Evolutionary conservation across 2,888 invertebrate species (phyloP), one percentile per base, ranked within the genome.

Genomic region (Aradus depressus): DNA sequence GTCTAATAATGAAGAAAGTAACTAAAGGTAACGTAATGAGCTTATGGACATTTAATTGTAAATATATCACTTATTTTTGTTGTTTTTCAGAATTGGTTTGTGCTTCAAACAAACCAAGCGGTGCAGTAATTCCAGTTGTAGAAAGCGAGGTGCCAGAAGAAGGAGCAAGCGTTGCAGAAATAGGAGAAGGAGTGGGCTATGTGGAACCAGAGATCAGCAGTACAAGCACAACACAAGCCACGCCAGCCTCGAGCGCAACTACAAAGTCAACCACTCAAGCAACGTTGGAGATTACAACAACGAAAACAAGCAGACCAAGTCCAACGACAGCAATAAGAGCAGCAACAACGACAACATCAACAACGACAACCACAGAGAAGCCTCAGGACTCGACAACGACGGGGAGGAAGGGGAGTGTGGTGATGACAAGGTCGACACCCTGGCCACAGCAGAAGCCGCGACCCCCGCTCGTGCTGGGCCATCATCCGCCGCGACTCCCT

Each of bases 111-210:
- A 53, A 57, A 21, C 35, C 58, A 18, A n/a, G n/a, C n/a, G 57
- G 58, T 18, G 49, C 58, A 23, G 60, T 58, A n/a, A 52, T 56
- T 4, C 56, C 54, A 12, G 52, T 59, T 10, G 51, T 54, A 28
- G 55, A 59, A 26, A 60, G 64, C 2, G 67, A 70, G 2, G 72
- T 74, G 56, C 66, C 72, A 18, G 66, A 73, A 25, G 50, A 47
- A 45, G 52, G 47, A 54, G 78, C 72, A 42, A 49, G 52, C 26
- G 44, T 49, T 4, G 75, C 76, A 25, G 71, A 58, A 47, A 53
- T 61, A 16, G 56, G 58, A 4, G 53, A 54, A 3, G 59, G 55
- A 18, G 59, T 56, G 3, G 58, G 51, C 12, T 56, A 67, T 22
- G 67, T 69, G 21, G 67, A 65, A 55, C 68, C 70, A 26, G 63